These are phyloP conservation scores for Sisyra nigra DNA, from an alignment of 2,888 invertebrate genomes.

Conservation along the genomic window DNA sequence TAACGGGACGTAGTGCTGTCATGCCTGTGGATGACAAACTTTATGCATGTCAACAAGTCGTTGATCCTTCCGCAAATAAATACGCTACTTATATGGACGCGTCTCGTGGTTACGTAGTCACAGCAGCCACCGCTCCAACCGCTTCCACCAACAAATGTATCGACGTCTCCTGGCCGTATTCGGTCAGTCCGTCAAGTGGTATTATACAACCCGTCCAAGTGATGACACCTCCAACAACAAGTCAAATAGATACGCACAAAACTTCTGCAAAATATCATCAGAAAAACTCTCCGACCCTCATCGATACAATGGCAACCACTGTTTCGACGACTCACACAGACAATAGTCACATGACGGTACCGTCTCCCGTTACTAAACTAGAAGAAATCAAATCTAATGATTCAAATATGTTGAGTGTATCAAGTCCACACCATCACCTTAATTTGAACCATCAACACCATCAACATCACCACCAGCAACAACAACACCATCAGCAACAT, in stretches of 20 bases:
- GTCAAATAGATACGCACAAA: slow-evolving; percentile 19
- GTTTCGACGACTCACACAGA: slow-evolving; percentile 29
- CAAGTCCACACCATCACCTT: slow-evolving; percentile 15
- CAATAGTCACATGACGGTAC: not conserved
- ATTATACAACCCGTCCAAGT: slow-evolving; percentile 30
- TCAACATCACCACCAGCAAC: slow-evolving; percentile 17
- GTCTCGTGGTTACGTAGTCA: slow-evolving; percentile 35
- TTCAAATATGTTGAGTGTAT: slow-evolving; percentile 17
- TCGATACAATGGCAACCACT: slow-evolving; percentile 35
- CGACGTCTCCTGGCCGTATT: slow-evolving; percentile 31
- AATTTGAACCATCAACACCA: slow-evolving; percentile 15
- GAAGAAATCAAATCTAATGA: slow-evolving; percentile 39
- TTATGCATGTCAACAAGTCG: slow-evolving; percentile 41
- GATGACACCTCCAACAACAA: slow-evolving; percentile 19
- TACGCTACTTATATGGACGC: slow-evolving; percentile 41
- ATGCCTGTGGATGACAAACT: slow-evolving; percentile 37
- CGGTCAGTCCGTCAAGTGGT: slow-evolving; percentile 30
- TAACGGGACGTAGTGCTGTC: slow-evolving; percentile 23
- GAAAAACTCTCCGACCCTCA: slow-evolving; percentile 25
- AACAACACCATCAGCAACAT: slow-evolving; percentile 10
- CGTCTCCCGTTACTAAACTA: slow-evolving; percentile 28
- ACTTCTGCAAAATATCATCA: slow-evolving; percentile 19
- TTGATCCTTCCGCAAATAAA: slow-evolving; percentile 39
- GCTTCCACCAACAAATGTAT: slow-evolving; percentile 21
- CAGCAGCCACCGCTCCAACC: slow-evolving; percentile 21